Evolutionary conservation across 2,888 invertebrate genomes (phyloP).

Genomic region (Prosopocoilus inquinatus): DNA sequence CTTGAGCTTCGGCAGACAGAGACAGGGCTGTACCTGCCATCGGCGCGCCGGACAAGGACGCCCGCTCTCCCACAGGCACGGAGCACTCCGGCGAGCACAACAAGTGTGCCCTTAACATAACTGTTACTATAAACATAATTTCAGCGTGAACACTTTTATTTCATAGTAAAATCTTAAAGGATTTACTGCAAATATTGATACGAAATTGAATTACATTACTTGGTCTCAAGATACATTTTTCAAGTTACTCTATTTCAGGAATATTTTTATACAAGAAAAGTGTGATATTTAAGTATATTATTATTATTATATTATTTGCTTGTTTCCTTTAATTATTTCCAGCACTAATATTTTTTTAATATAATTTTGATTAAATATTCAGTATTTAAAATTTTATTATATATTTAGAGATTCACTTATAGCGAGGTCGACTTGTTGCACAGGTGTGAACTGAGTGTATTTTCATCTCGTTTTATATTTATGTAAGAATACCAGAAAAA

Average conservation of each 20-base stretch:
- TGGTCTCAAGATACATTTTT: too few relatives aligned
- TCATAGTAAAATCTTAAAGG: conserved; percentile 42
- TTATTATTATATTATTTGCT: background rate
- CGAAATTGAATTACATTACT: conserved; percentile 33
- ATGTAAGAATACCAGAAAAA: too few relatives aligned
- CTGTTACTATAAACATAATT: conserved; percentile 53
- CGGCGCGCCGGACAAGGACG: conserved; percentile 26
- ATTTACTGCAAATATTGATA: conserved; percentile 38
- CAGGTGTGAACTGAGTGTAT: too few relatives aligned
- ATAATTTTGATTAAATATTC: too few relatives aligned
- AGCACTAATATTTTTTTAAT: too few relatives aligned
- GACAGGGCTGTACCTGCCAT: conserved; percentile 2
- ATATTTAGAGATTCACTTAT: too few relatives aligned
- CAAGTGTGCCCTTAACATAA: conserved; percentile 53
- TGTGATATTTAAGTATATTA: too few relatives aligned
- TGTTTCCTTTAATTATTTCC: background rate
- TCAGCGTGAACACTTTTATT: conserved; percentile 50
- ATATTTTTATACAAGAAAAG: background rate
- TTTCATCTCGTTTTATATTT: too few relatives aligned
- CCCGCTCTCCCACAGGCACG: conserved; percentile 39
- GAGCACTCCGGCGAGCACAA: conserved; percentile 47
- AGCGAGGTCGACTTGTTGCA: too few relatives aligned
- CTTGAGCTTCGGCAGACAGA: conserved; percentile 39
- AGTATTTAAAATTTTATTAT: too few relatives aligned
- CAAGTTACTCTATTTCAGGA: too few relatives aligned